Percentiles rank a stretch among this genome's conserved stretches.
Evolutionary conservation across 1,140 invertebrate genomes (phyloP).

Genomic region (Eriosoma lanigerum): DNA sequence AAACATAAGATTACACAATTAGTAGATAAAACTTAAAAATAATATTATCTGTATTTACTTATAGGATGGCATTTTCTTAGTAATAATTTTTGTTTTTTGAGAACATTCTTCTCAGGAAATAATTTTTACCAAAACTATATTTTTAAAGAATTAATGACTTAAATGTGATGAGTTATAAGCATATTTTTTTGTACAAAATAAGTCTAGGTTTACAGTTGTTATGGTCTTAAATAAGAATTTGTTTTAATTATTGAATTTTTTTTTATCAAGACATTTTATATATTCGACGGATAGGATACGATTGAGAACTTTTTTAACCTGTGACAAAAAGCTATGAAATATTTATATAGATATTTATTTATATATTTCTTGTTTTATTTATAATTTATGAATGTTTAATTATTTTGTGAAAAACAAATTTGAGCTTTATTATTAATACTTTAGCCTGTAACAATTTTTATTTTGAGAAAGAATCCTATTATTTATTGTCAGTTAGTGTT

Average conservation of each 20-base stretch:
- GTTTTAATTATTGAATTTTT: conserved; percentile 47
- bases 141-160: conserved; percentile 51
- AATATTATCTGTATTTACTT: conserved; percentile 52
- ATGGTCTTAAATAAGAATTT: conserved; percentile 51
- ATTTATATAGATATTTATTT: conserved; percentile 52
- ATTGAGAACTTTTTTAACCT: conserved; percentile 52
- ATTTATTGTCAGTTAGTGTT: conserved; percentile 51
- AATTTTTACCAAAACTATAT: conserved; percentile 51
- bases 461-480: conserved; percentile 50
- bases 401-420: conserved; percentile 51
- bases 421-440: conserved; percentile 52
- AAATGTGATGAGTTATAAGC: conserved; percentile 52
- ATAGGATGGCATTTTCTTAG: conserved; percentile 51
- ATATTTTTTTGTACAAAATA: conserved; percentile 52
- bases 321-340: conserved; percentile 50
- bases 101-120: conserved; percentile 44
- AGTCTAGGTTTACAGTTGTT: conserved; percentile 51
- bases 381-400: conserved; percentile 52
- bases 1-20: conserved; percentile 50
- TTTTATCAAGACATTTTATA: conserved; percentile 50
- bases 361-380: conserved; percentile 52
- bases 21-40: conserved; percentile 43
- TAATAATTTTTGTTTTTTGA: conserved; percentile 51
- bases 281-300: conserved; percentile 51
- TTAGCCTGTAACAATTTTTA: conserved; percentile 52